phyloP scores from a whole-genome alignment of 2,797 vertebrate genomes.

The Aplochiton taeniatus region DNA sequence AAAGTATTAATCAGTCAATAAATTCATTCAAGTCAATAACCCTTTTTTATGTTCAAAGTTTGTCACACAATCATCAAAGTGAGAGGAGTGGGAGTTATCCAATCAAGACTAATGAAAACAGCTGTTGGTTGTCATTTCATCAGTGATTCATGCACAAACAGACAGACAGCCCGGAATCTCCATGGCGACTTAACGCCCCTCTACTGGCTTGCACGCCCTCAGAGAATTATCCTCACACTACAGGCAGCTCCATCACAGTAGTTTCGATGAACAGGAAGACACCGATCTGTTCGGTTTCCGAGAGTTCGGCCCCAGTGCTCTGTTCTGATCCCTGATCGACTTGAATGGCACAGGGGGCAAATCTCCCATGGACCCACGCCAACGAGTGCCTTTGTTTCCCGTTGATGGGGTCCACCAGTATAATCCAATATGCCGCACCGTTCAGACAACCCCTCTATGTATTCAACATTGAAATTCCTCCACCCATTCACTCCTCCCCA shows the following conservation, averaged over 20 bases:
- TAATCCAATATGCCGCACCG: slow-evolving; percentile 14
- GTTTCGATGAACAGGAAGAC: slow-evolving; percentile 72
- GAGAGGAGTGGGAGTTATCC: slow-evolving; percentile 58
- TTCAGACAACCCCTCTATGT: slow-evolving; percentile 30
- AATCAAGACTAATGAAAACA: slow-evolving; percentile 39
- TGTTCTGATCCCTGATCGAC: slow-evolving; percentile 72
- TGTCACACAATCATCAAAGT: slow-evolving; percentile 72
- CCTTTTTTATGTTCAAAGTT: slow-evolving; percentile 52
- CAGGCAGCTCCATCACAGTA: slow-evolving; percentile 64
- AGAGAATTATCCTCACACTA: slow-evolving; percentile 44
- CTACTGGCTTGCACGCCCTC: slow-evolving; percentile 24
- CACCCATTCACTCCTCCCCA: slow-evolving; percentile 25
- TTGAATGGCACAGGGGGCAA: slow-evolving; percentile 47
- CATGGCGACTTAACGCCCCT: slow-evolving; percentile 20
- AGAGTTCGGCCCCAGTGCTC: slow-evolving; percentile 49
- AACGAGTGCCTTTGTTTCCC: slow-evolving; percentile 23
- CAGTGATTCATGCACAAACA: slow-evolving; percentile 64
- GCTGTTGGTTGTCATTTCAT: slow-evolving; percentile 36
- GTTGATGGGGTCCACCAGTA: slow-evolving; percentile 21
- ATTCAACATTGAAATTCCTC: slow-evolving; percentile 46
- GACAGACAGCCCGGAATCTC: slow-evolving; percentile 30
- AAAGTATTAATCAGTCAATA: slow-evolving; percentile 79
- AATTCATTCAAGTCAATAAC: slow-evolving; percentile 78
- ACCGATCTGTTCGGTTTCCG: slow-evolving; percentile 48
- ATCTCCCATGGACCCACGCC: slow-evolving; percentile 30